Conservation (phyloP, 1,140 invertebrate species). For the Zaprionus capensis region DNA sequence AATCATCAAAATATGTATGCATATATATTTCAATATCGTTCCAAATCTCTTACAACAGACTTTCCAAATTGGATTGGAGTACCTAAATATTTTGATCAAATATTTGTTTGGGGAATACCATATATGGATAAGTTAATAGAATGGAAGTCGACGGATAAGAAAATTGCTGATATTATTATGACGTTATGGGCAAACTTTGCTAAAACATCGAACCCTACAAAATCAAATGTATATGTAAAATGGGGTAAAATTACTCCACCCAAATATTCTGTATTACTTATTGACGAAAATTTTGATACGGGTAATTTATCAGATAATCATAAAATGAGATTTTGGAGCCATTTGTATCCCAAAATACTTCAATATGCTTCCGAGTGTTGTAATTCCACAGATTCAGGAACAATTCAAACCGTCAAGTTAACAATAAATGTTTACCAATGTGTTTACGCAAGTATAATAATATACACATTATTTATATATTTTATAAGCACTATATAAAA, state of each 20-base stretch:
- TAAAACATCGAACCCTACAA: constrained; percentile 89
- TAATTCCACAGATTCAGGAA: constrained; percentile 84
- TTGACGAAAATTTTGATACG: constrained; percentile 91
- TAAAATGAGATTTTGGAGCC: constrained; percentile 91
- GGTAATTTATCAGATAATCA: constrained; percentile 89
- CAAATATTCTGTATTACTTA: constrained; percentile 88
- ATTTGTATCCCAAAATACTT: constrained; percentile 90
- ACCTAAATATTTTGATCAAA: constrained; percentile 91
- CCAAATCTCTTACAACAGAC: constrained; percentile 87
- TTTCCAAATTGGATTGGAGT: constrained; percentile 90
- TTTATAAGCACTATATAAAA: not conserved
- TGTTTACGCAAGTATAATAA: not conserved
- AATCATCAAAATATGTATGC: constrained; percentile 87
- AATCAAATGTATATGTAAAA: constrained; percentile 87
- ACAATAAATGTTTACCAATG: constrained; percentile 16
- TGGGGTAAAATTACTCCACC: constrained; percentile 89
- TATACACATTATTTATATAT: not conserved
- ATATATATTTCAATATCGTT: constrained; percentile 91
- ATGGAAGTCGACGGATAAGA: constrained; percentile 91
- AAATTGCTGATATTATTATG: constrained; percentile 91
- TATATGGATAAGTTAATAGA: constrained; percentile 87
- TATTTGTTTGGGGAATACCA: constrained; percentile 91
- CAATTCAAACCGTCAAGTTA: constrained; percentile 10
- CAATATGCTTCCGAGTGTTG: constrained; percentile 89
- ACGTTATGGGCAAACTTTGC: constrained; percentile 90